Base-by-base conservation (phyloP, 2,113 vertebrate genomes). In the Oncorhynchus tshawytscha region DNA sequence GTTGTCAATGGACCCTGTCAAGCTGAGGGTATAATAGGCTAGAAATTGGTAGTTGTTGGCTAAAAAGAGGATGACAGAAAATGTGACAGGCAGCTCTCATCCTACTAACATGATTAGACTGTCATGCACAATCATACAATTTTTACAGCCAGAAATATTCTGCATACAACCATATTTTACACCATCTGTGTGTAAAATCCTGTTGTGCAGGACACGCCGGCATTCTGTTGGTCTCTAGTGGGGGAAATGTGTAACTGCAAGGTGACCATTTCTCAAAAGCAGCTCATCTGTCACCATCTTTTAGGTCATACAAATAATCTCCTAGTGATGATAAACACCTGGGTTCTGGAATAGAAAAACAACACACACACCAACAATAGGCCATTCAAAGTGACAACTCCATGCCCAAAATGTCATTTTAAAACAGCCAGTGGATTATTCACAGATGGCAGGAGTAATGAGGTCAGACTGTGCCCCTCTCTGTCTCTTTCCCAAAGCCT, bases 231-330 rank as follows among this genome's bases (percentile, higher is more conserved):
- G 54, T 76, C 84, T 74, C 78, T 76, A 77, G 74, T 71, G 76
- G 78, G 15, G 67, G 45, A 49, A 20, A 31, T 27, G 20, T 20
- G 62, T 25, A 78, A 83, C 48, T 79, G 71, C 78, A 83, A 11
- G 24, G 78, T 34, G 74, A 79, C 78, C 76, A 81, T 85, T 85
- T 12, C 81, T 79, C 62, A 69, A 76, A 65, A 76, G 39, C 59
- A 49, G 71, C 71, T 71, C 49, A 51, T 82, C 39, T 71, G 18
- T 70, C 64, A 80, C 72, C 73, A 64, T 65, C 9, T 25, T 24
- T 67, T 45, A 54, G 51, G 51, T 54, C 51, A 15, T 54, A 22
- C 16, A 16, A 68, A 68, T 34, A 7, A 11, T 34, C 7, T 82
- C 70, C 78, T 34, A 16, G 15, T 74, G 77, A 81, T 68, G 24